phyloP scores from a whole-genome alignment of 1,140 invertebrate species.

The Dendroctonus ponderosae region DNA sequence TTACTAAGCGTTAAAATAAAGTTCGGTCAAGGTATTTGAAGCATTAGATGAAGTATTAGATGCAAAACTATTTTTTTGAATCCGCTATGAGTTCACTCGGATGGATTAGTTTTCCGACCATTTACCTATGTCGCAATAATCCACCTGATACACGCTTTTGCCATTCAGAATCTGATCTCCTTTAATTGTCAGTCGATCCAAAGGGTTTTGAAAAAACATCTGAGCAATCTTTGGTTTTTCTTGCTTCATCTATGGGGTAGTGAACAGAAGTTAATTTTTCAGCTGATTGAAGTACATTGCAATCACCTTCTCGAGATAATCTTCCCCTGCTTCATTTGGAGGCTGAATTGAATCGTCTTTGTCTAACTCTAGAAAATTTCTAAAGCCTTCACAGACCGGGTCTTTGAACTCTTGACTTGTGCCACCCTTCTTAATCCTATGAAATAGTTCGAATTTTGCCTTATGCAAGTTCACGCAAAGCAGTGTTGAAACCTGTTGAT shows the following conservation, averaged over 20 bases:
- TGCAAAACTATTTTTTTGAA: no score
- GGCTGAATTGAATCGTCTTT: slow-evolving; percentile 7
- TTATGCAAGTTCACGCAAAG: not conserved
- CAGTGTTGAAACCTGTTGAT: slow-evolving; percentile 1
- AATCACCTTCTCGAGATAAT: slow-evolving; percentile 30
- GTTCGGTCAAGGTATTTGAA: no score
- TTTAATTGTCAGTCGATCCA: slow-evolving; percentile 33
- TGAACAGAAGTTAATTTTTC: not conserved
- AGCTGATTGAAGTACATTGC: not conserved
- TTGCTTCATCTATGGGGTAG: slow-evolving; percentile 22
- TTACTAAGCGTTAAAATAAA: no score
- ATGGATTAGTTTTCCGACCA: not conserved
- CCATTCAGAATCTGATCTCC: slow-evolving; percentile 29
- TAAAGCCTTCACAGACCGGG: slow-evolving; percentile 35
- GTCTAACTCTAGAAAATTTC: slow-evolving; percentile 33
- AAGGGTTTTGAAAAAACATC: slow-evolving; percentile 26
- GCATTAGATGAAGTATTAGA: no score
- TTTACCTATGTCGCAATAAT: slow-evolving; percentile 39
- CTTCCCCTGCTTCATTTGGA: slow-evolving; percentile 22
- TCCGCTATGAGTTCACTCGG: no score
- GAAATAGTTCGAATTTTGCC: slow-evolving; percentile 5
- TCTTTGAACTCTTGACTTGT: slow-evolving; percentile 37
- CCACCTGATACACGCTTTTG: slow-evolving; percentile 38
- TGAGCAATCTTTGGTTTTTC: slow-evolving; percentile 31
- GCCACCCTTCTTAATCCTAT: not conserved